These are phyloP conservation scores for Molanna angustata DNA, from an alignment of 2,888 invertebrate genomes.

Conservation along the genomic window DNA sequence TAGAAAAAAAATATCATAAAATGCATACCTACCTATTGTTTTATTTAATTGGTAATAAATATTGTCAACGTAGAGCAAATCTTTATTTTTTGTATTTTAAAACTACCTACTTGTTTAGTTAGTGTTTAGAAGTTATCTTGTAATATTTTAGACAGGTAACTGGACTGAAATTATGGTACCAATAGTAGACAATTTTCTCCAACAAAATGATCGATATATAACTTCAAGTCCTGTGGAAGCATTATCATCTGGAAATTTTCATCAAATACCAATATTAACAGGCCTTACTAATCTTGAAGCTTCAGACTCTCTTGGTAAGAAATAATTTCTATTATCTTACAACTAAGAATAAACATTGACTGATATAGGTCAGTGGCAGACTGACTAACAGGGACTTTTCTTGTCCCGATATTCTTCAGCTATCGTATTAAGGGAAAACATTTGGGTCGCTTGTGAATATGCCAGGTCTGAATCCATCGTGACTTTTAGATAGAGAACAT, in stretches of 20 bases:
- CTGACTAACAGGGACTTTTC: too few relatives aligned
- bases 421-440: too few relatives aligned
- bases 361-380: too few relatives aligned
- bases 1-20: too few relatives aligned
- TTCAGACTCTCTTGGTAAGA: conserved; percentile 53
- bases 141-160: conserved; percentile 54
- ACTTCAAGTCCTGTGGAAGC: conserved; percentile 54
- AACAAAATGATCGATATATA: conserved; percentile 59
- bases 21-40: too few relatives aligned
- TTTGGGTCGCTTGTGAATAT: too few relatives aligned
- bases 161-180: conserved; percentile 61
- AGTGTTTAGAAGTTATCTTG: neutral
- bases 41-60: too few relatives aligned
- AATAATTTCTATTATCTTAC: neutral
- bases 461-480: too few relatives aligned
- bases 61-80: too few relatives aligned
- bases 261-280: conserved; percentile 63
- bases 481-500: too few relatives aligned
- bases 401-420: too few relatives aligned
- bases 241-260: conserved; percentile 51
- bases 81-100: neutral
- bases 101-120: neutral
- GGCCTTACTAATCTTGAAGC: conserved; percentile 69
- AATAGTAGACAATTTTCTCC: conserved; percentile 60
- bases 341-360: too few relatives aligned